Percentiles rank a stretch among this genome's conserved stretches.
These are phyloP conservation scores for Crossocerus cetratus DNA, from an alignment of 2,888 invertebrate species.

Conservation along the genomic window DNA sequence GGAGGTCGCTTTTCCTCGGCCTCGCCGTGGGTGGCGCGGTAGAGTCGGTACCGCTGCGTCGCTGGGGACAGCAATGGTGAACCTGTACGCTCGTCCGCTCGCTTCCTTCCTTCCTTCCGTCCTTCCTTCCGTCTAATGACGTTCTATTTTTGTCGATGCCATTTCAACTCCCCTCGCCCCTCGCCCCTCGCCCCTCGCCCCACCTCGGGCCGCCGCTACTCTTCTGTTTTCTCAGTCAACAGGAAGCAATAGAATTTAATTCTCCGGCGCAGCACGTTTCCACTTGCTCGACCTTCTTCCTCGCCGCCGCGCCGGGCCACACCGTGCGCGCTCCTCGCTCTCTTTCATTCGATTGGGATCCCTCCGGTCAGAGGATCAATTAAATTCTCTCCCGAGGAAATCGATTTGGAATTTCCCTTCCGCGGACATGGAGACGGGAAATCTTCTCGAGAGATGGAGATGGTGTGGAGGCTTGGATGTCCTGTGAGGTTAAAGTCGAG, in stretches of 20 bases:
- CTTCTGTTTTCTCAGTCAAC: conserved; percentile 57
- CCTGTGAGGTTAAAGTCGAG: conserved; percentile 20
- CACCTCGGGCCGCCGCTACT: no score
- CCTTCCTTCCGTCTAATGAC: conserved; percentile 51
- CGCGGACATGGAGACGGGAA: no score
- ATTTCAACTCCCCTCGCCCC: conserved; percentile 47
- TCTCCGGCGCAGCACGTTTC: conserved; percentile 49
- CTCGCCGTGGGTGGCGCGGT: conserved; percentile 51
- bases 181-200: no score
- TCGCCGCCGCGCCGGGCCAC: no score
- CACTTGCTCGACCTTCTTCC: conserved; percentile 12
- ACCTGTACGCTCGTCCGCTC: background rate
- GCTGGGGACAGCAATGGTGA: background rate
- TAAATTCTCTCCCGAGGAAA: no score
- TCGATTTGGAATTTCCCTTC: no score
- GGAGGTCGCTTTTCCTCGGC: conserved; percentile 30
- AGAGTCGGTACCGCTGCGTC: background rate
- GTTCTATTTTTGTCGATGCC: conserved; percentile 56
- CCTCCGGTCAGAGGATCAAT: background rate
- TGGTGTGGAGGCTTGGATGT: conserved; percentile 6
- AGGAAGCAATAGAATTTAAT: conserved; percentile 61
- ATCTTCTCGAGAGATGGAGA: background rate
- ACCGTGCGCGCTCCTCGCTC: no score
- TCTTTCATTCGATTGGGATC: no score
- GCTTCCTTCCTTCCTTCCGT: conserved; percentile 38